Evolutionary conservation across 2,113 vertebrate genomes (phyloP).

Genomic region (Labeo catla): DNA sequence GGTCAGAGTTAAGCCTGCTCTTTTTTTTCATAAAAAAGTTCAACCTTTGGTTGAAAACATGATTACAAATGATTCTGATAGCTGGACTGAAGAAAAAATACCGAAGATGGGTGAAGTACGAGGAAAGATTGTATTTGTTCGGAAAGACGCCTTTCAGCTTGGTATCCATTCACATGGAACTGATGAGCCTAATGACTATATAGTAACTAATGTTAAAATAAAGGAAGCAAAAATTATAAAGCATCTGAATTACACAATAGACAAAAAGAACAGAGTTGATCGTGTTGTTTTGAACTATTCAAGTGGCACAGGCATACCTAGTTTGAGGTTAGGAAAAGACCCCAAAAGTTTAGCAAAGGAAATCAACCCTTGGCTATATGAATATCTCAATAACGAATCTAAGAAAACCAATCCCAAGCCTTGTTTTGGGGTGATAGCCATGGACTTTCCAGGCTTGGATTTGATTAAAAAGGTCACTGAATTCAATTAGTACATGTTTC

Average conservation of each 20-base stretch:
- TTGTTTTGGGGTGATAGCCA: constrained; percentile 76
- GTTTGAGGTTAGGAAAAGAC: constrained; percentile 64
- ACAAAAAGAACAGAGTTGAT: background rate
- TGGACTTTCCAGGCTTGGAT: constrained; percentile 77
- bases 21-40: constrained; percentile 57
- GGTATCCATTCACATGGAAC: constrained; percentile 58
- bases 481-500: constrained; percentile 60
- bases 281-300: constrained; percentile 73
- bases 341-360: constrained; percentile 74
- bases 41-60: constrained; percentile 58
- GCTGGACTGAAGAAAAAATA: constrained; percentile 70
- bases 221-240: constrained; percentile 55
- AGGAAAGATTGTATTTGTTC: constrained; percentile 78
- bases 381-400: constrained; percentile 63
- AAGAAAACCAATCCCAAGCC: constrained; percentile 44
- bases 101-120: constrained; percentile 71
- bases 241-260: background rate
- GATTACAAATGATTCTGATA: constrained; percentile 52
- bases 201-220: constrained; percentile 61
- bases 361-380: constrained; percentile 73
- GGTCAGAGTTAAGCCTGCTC: constrained; percentile 74
- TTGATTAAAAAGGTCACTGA: constrained; percentile 71
- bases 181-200: constrained; percentile 32
- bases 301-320: constrained; percentile 73
- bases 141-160: constrained; percentile 61